These are phyloP conservation scores for Odocoileus hemionus DNA, from an alignment of 2,113 vertebrate species.

Conservation along the genomic window DNA sequence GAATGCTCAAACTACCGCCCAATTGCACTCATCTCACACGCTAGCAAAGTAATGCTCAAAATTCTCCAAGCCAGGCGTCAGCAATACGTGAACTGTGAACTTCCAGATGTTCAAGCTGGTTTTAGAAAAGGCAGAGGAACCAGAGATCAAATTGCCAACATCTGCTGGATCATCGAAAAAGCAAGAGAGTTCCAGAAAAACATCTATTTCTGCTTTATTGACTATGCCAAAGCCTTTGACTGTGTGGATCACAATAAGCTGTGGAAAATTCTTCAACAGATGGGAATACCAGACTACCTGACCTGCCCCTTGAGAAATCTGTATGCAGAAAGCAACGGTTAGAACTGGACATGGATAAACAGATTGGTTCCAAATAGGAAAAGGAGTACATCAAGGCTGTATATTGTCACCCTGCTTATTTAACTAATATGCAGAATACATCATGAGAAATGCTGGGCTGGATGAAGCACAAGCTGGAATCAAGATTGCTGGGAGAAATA, in stretches of 20 bases:
- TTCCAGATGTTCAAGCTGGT: neutral
- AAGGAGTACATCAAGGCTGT: neutral
- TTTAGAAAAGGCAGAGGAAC: neutral
- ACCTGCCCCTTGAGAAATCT: neutral
- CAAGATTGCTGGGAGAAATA: neutral
- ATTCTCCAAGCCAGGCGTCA: neutral
- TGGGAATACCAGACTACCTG: neutral
- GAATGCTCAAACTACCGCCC: neutral
- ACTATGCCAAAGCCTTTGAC: neutral
- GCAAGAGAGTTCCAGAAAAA: neutral
- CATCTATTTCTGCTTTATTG: neutral
- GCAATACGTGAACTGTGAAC: neutral
- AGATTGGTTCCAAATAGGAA: neutral
- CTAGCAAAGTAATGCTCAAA: neutral
- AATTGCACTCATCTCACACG: neutral
- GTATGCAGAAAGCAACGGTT: neutral
- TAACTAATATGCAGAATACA: neutral
- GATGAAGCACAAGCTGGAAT: neutral
- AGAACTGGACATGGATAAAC: neutral
- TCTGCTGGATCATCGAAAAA: rapidly evolving
- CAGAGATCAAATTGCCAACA: neutral
- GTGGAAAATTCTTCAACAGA: neutral
- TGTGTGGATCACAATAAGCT: neutral
- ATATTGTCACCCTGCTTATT: neutral
- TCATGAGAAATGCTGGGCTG: neutral